These are phyloP conservation scores for Herpetotheres cachinnans DNA, from an alignment of 2,113 vertebrate species.

Conservation along the genomic window DNA sequence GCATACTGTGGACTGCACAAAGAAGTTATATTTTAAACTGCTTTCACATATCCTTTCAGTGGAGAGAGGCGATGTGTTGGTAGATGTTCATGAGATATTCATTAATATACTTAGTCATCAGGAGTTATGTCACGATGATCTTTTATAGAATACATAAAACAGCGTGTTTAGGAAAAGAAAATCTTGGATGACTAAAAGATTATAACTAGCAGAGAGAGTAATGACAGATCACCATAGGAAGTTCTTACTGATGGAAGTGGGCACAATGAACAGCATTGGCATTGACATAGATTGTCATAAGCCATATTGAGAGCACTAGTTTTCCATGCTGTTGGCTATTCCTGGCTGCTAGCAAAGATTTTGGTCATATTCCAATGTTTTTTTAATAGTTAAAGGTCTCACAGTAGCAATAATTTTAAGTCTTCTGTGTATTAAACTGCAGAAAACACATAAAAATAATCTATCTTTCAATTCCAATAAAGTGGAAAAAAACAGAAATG, in stretches of 20 bases:
- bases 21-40: not conserved
- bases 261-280: not conserved
- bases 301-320: not conserved
- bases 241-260: not conserved
- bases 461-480: slow-evolving; percentile 17
- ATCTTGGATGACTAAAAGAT: not conserved
- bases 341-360: not conserved
- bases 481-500: not conserved
- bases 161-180: not conserved
- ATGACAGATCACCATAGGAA: slow-evolving; percentile 1
- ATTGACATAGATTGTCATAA: not conserved
- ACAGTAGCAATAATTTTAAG: slow-evolving; percentile 25
- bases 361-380: not conserved
- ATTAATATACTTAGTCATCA: not conserved
- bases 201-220: not conserved
- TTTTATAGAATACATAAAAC: slow-evolving; percentile 1
- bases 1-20: not conserved
- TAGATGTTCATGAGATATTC: not conserved
- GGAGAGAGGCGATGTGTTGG: not conserved
- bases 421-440: slow-evolving; percentile 17
- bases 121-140: not conserved
- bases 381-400: slow-evolving; percentile 1
- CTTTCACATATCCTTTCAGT: not conserved
- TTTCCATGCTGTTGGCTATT: not conserved
- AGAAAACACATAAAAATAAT: not conserved